Evolutionary conservation across 1,140 invertebrate species (phyloP).

Genomic region (Pseudomyrmex pallidus): DNA sequence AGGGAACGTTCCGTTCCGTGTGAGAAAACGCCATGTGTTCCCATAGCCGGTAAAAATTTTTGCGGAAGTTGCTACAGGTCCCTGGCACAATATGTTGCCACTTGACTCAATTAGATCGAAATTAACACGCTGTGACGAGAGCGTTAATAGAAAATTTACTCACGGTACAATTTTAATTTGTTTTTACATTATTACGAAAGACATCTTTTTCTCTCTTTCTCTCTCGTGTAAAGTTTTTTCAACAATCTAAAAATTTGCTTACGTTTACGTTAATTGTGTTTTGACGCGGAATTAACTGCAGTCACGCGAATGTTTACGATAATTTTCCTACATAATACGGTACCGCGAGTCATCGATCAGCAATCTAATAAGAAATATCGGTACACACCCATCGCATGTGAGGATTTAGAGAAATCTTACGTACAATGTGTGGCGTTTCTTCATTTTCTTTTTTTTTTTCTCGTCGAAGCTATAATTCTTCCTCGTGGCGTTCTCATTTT

Average conservation of each 20-base stretch:
- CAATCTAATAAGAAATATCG: not conserved
- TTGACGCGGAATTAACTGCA: too few relatives aligned
- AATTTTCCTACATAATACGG: too few relatives aligned
- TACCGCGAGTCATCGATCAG: too few relatives aligned
- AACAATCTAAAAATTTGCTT: too few relatives aligned
- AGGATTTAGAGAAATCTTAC: not conserved
- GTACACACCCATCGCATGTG: not conserved
- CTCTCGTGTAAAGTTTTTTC: too few relatives aligned
- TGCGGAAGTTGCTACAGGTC: constrained; percentile 45
- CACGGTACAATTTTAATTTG: too few relatives aligned
- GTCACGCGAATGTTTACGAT: too few relatives aligned
- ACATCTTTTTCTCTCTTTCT: too few relatives aligned
- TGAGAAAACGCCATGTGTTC: constrained; percentile 46
- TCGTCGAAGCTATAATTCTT: not conserved
- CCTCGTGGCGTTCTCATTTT: constrained; percentile 23
- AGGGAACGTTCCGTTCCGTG: constrained; percentile 25
- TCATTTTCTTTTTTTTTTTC: constrained; percentile 25
- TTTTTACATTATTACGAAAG: too few relatives aligned
- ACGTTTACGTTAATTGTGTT: too few relatives aligned
- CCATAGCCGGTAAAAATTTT: constrained; percentile 41
- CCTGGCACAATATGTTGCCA: constrained; percentile 1
- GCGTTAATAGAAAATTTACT: not conserved
- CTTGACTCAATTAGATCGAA: constrained; percentile 30
- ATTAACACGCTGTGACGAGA: constrained; percentile 2
- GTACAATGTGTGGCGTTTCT: not conserved